Percentiles rank a stretch among this genome's conserved stretches.
These are phyloP conservation scores for Microcebus jonahi DNA, from an alignment of 2,113 vertebrate species.

Conservation along the genomic window DNA sequence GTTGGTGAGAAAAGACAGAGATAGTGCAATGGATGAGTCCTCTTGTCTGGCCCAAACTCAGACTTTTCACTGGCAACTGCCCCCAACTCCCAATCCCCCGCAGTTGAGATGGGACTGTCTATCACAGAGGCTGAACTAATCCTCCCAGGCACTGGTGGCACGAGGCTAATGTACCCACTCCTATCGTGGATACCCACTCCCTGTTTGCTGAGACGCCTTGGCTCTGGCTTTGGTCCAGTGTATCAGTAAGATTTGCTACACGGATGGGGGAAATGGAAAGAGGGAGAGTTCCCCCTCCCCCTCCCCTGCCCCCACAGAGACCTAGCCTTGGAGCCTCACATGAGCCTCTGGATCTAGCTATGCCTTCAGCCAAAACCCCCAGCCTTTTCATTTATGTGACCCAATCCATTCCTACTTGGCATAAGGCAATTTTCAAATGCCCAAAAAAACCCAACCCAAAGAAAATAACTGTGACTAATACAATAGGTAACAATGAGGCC, in stretches of 20 bases:
- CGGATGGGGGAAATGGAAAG: background rate
- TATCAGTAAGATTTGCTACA: background rate
- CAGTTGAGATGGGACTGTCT: background rate
- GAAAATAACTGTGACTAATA: slow-evolving; percentile 29
- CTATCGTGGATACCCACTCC: background rate
- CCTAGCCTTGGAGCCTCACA: background rate
- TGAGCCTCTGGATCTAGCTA: background rate
- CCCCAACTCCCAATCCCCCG: background rate
- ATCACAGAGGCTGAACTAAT: background rate
- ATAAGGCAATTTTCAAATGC: background rate
- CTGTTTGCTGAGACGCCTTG: background rate
- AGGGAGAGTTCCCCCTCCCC: background rate
- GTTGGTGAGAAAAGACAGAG: background rate
- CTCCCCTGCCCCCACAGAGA: background rate
- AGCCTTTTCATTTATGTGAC: background rate
- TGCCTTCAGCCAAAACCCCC: background rate
- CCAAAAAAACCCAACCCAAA: slow-evolving; percentile 44
- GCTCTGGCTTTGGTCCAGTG: background rate
- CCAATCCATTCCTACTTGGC: background rate
- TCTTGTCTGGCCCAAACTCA: background rate
- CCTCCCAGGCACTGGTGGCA: background rate
- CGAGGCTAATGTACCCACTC: background rate
- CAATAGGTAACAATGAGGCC: background rate
- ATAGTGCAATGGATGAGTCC: accelerated
- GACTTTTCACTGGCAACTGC: background rate